Evolutionary conservation across 2,797 vertebrate genomes (phyloP).

Genomic region (Lateolabrax maculatus): DNA sequence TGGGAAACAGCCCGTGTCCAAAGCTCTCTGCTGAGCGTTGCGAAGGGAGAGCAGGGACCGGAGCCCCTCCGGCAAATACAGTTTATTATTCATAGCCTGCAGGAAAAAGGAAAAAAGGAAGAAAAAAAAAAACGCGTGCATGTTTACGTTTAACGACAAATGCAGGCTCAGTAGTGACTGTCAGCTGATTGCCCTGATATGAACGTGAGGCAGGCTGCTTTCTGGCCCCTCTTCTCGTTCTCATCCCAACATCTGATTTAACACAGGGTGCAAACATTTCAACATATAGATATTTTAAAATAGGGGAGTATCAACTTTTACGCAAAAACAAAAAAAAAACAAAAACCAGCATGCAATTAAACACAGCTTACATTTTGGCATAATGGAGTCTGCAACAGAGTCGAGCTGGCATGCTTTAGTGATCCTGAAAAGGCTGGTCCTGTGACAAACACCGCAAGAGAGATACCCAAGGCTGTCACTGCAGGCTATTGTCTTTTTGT

Average conservation of each 20-base stretch:
- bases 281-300: background rate
- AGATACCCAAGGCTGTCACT: conserved; percentile 67
- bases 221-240: too few relatives aligned
- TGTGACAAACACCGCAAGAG: conserved; percentile 86
- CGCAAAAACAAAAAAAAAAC: background rate
- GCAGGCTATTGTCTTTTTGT: conserved; percentile 47
- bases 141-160: conserved; percentile 36
- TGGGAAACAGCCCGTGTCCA: conserved; percentile 68
- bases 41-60: conserved; percentile 24
- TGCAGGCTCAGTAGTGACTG: conserved; percentile 2
- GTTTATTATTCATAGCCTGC: conserved; percentile 46
- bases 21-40: conserved; percentile 54
- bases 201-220: background rate
- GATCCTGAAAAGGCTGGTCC: conserved; percentile 76
- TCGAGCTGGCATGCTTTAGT: conserved; percentile 33
- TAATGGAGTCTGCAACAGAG: background rate
- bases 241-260: background rate
- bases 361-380: background rate
- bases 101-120: too few relatives aligned
- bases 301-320: background rate
- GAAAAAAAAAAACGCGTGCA: conserved; percentile 39
- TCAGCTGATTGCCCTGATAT: conserved; percentile 22
- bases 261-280: background rate
- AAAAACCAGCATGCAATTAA: background rate
- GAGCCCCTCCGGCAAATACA: conserved; percentile 30